Evolutionary conservation across 2,113 vertebrate species (phyloP).

Genomic region (Opisthocomus hoazin): DNA sequence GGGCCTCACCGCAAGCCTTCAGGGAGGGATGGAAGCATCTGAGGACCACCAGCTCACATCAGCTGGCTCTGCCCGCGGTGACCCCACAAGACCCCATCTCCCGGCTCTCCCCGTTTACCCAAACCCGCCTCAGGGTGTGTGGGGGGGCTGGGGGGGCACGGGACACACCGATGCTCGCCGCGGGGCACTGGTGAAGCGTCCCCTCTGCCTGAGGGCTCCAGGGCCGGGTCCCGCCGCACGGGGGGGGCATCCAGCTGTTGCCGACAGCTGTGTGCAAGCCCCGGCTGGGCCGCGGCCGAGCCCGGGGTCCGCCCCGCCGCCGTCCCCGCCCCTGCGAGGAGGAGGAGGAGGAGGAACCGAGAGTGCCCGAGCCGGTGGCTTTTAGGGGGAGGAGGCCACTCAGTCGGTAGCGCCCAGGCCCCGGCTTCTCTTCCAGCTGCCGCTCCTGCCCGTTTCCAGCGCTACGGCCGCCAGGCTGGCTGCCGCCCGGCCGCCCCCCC

Average conservation of each 20-base stretch:
- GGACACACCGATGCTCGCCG: background rate
- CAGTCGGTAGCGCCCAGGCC: background rate
- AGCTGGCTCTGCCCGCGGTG: background rate
- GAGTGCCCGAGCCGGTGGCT: conserved; percentile 58
- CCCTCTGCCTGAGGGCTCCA: background rate
- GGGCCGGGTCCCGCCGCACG: background rate
- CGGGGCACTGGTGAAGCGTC: background rate
- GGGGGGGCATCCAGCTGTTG: conserved; percentile 62
- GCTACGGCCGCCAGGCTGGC: background rate
- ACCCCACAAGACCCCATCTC: background rate
- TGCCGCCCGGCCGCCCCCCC: background rate
- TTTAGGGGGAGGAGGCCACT: conserved; percentile 37
- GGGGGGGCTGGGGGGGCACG: too few relatives aligned
- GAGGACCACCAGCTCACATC: background rate
- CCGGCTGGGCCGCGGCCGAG: conserved; percentile 36
- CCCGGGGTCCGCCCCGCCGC: background rate
- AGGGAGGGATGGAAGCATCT: background rate
- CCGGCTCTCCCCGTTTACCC: background rate
- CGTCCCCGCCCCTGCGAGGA: conserved; percentile 24
- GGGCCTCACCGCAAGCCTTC: background rate
- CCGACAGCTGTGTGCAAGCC: conserved; percentile 62
- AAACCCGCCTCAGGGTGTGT: background rate
- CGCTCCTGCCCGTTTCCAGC: background rate
- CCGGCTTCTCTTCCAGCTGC: background rate
- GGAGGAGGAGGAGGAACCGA: conserved; percentile 20